Conservation (phyloP, 2,113 vertebrate species). For the Eupsittula cactorum region DNA sequence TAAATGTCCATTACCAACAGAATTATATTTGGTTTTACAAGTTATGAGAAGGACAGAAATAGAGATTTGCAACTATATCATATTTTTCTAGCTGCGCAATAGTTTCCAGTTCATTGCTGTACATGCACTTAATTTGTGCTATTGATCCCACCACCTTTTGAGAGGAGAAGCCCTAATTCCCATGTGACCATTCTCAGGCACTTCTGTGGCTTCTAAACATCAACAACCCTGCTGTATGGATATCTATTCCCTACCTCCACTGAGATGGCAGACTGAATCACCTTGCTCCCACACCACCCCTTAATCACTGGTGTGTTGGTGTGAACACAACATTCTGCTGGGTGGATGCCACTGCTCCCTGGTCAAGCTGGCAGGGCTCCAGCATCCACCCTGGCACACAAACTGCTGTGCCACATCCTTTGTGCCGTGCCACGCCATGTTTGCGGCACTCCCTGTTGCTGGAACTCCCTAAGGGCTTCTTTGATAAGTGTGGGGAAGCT, state of each 20-base stretch:
- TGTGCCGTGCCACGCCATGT: not conserved
- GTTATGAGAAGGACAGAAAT: not conserved
- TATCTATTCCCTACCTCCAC: not conserved
- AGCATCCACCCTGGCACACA: not conserved
- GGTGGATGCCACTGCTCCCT: not conserved
- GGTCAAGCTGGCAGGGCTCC: not conserved
- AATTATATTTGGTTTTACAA: not conserved
- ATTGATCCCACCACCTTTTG: not conserved
- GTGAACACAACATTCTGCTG: not conserved
- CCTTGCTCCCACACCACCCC: not conserved
- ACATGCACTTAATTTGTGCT: not conserved
- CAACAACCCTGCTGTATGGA: not conserved
- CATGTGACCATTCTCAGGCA: not conserved
- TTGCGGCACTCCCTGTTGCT: not conserved
- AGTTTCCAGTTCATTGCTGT: not conserved
- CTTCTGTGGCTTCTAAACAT: not conserved
- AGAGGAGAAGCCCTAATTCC: not conserved
- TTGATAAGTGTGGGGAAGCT: not conserved
- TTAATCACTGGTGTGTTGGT: not conserved
- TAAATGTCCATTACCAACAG: not conserved
- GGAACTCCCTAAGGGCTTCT: not conserved
- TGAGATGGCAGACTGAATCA: not conserved
- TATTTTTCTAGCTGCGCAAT: not conserved
- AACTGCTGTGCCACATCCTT: not conserved
- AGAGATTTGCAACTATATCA: not conserved